Conservation (phyloP, 2,888 invertebrate genomes). For the Drosophila quasianomalipes region DNA sequence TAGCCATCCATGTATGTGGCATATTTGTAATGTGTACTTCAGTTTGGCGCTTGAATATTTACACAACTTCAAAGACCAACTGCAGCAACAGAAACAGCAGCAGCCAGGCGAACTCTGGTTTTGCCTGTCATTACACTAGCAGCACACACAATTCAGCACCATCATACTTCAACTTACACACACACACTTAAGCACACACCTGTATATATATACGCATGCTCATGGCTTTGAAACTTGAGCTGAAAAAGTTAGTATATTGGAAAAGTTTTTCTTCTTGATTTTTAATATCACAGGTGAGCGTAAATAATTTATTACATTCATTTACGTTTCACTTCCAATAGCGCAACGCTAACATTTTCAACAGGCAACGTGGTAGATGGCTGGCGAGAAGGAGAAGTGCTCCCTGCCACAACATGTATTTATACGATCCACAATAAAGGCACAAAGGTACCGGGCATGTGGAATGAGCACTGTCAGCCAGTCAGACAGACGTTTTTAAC, state of each 20-base stretch:
- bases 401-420: constrained; percentile 59
- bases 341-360: constrained; percentile 70
- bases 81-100: constrained; percentile 11
- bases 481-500: constrained; percentile 55
- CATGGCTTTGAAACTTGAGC: constrained; percentile 66
- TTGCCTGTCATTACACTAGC: constrained; percentile 67
- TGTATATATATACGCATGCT: constrained; percentile 24
- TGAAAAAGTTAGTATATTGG: constrained; percentile 80
- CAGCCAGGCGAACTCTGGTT: constrained; percentile 48
- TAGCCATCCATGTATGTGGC: constrained; percentile 36
- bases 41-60: constrained; percentile 34
- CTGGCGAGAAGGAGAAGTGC: neutral
- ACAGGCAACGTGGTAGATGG: constrained; percentile 26
- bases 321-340: constrained; percentile 82
- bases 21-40: constrained; percentile 41
- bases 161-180: constrained; percentile 1
- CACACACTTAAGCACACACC: constrained; percentile 25
- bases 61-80: constrained; percentile 67
- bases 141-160: constrained; percentile 27
- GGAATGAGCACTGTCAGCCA: constrained; percentile 27
- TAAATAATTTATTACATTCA: constrained; percentile 83
- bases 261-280: constrained; percentile 82
- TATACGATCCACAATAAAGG: constrained; percentile 69
- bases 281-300: constrained; percentile 82
- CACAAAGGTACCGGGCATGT: constrained; percentile 17